Evolutionary conservation across 2,888 invertebrate genomes (phyloP).

Genomic region (Eristalis pertinax): DNA sequence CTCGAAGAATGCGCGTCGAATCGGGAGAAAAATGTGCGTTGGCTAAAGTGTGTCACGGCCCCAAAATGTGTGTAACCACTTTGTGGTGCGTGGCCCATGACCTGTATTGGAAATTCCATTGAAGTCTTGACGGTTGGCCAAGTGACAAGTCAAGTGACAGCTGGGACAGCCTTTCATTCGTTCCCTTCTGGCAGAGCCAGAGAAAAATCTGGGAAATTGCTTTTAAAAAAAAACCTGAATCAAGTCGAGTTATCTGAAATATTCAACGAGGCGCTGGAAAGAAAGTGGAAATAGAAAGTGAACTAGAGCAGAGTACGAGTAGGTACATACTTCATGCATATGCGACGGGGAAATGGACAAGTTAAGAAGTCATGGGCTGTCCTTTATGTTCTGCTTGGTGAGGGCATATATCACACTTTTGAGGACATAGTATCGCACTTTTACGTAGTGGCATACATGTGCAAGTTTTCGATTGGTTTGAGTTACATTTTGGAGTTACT

Average conservation of each 20-base stretch:
- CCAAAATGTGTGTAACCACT: neutral
- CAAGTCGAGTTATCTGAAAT: neutral
- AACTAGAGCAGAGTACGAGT: conserved; percentile 37
- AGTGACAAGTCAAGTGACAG: neutral
- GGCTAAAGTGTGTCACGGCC: conserved; percentile 17
- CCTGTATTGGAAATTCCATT: neutral
- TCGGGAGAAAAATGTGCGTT: neutral
- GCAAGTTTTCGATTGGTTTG: too few relatives aligned
- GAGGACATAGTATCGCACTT: too few relatives aligned
- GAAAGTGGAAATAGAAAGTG: conserved; percentile 62
- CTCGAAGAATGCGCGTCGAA: neutral
- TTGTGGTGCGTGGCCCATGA: conserved; percentile 3
- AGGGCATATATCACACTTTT: too few relatives aligned
- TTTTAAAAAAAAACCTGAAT: conserved; percentile 20
- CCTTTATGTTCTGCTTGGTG: too few relatives aligned
- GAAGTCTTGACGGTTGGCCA: neutral
- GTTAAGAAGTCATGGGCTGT: neutral
- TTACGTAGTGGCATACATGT: too few relatives aligned
- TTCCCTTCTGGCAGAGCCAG: neutral
- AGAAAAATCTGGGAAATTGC: neutral
- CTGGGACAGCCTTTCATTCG: neutral
- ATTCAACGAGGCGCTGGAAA: conserved; percentile 21
- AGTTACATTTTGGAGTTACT: too few relatives aligned
- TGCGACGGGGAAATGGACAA: neutral
- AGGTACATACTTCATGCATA: neutral